phyloP scores from a whole-genome alignment of 2,888 invertebrate species.

The Lamproptera curius region DNA sequence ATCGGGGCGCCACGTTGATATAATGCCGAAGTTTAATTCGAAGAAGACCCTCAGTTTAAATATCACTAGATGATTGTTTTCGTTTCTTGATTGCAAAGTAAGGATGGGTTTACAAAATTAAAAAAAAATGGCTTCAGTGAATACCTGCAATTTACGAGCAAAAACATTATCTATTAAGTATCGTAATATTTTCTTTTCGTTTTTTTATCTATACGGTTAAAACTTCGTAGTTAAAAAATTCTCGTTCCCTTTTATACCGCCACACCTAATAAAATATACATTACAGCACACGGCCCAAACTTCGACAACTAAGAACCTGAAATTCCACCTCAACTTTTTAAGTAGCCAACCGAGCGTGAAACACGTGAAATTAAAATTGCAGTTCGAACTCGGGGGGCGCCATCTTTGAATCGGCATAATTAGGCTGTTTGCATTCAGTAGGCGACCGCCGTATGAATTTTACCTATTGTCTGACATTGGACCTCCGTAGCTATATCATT shows the following conservation, averaged over 20 bases:
- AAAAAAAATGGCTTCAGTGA: too few relatives aligned
- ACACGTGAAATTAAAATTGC: conserved; percentile 31
- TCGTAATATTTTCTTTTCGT: too few relatives aligned
- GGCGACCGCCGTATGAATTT: conserved; percentile 69
- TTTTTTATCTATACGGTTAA: too few relatives aligned
- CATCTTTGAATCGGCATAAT: conserved; percentile 69
- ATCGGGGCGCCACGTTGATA: conserved; percentile 42
- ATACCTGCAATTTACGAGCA: too few relatives aligned
- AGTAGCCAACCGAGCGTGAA: conserved; percentile 46
- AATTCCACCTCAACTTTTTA: conserved; percentile 11
- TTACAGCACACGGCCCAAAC: too few relatives aligned
- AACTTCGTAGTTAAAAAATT: too few relatives aligned
- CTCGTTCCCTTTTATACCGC: too few relatives aligned
- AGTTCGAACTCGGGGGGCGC: conserved; percentile 40
- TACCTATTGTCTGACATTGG: conserved; percentile 77
- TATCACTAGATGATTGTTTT: too few relatives aligned
- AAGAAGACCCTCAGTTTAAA: background rate
- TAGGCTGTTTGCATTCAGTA: conserved; percentile 70
- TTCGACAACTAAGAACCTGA: background rate
- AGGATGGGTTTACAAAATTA: too few relatives aligned
- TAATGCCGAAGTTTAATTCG: conserved; percentile 36
- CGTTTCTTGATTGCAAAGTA: too few relatives aligned
- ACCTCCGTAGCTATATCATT: conserved; percentile 75
- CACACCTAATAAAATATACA: too few relatives aligned
- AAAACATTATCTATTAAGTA: too few relatives aligned